Evolutionary conservation across 2,797 vertebrate genomes (phyloP), one percentile per base, ranked within the genome.

Genomic region (Clarias platycephalus): DNA sequence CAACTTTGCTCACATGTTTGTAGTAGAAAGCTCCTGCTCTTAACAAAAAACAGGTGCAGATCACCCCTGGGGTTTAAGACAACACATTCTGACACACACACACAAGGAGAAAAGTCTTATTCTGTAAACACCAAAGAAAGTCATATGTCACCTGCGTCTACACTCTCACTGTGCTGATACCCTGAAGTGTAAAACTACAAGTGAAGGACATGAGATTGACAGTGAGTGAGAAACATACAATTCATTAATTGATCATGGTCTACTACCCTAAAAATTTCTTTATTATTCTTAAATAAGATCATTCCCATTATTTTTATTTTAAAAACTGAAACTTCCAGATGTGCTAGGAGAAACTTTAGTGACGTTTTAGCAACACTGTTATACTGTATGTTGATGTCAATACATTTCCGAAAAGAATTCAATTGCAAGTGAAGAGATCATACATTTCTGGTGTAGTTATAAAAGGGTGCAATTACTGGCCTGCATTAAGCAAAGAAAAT

Each of bases 21-120:
- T 91, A 95, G 95, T 95, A 94, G 93, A 93, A 93, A 92, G 44
- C 95, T 96, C 95, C 93, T 95, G 93, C 94, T 94, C 95, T 93
- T 97, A 98, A 98, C 94, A 95, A 92, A 93, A 97, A 97, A 95
- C 97, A 98, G 95, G 95, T 96, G 82, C 53, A 75, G 24, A 10
- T n/a, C 16, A 49, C 22, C 68, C 55, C 37, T 63, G 34, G 20
- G 37, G n/a, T 63, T 68, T 49, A 72, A 28, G 24, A 20, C 40
- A 63, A 63, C 93, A 92, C 70, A 75, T 75, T 94, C 93, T 93
- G 91, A 71, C 60, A 82, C 68, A 86, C 76, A 86, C 76, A 85
- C n/a, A 20, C 64, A 67, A 71, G 13, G 62, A 13, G 55, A 72
- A 53, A 76, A 37, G 10, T 34, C 28, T 71, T 44, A 53, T 76